Base-by-base conservation (phyloP, 2,113 vertebrate genomes). In the Rhinolophus sinicus region DNA sequence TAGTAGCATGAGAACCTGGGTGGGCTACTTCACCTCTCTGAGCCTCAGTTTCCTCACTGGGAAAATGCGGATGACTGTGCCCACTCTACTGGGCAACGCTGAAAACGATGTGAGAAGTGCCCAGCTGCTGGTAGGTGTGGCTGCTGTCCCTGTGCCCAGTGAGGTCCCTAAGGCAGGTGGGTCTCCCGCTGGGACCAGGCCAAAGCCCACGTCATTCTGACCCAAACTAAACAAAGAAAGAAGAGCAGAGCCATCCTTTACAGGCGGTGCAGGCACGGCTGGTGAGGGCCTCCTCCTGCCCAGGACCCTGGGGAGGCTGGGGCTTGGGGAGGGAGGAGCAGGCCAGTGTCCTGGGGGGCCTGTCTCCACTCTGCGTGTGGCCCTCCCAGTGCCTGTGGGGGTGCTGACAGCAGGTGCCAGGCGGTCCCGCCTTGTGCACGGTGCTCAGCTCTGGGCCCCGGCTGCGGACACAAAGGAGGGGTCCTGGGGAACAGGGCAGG, bases 61-160 rank as follows among this genome's bases (percentile, higher is more conserved):
- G 3, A 65, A 58, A 33, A 10, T 12, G 54, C n/a, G 14, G 35
- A 21, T 0, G 33, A 6, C 2, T 0, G 2, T 24, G 44, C 28
- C 6, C 75, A 80, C 14, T 9, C n/a, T 26, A 9, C 18, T n/a
- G 64, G 40, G n/a, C 33, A 5, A 15, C 15, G 12, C n/a, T 14
- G 58, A 28, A 38, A 44, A 22, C 47, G 7, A 86, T 21, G 11
- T 6, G 56, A 30, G 35, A 77, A 8, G 26, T 18, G 40, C 40
- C 50, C 87, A 8, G 28, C 56, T 21, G 2, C 8, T 2, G 54
- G 33, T 3, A 35, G 54, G 22, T 1, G 2, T 4, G 3, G 11
- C 19, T 19, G 58, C 7, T 44, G 44, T 56, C 15, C 38, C 50
- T 28, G 2, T 82, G 24, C 19, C 9, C 67, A 18, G 18, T 16